Conservation (phyloP, 1,140 invertebrate genomes). For the Pseudachorutes palmiensis region DNA sequence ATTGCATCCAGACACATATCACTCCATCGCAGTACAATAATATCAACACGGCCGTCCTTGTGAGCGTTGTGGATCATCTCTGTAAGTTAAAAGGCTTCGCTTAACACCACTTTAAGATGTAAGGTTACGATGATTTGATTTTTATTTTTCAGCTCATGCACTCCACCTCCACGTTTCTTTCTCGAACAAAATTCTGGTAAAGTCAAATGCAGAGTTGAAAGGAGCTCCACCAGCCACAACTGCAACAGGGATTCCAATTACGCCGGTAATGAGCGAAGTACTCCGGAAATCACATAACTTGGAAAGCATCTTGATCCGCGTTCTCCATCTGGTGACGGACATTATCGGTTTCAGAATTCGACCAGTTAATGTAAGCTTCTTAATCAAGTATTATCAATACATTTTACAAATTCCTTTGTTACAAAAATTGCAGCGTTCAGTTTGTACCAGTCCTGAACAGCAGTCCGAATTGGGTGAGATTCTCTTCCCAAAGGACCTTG, state of each 20-base stretch:
- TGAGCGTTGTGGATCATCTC: constrained; percentile 32
- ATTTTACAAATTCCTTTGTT: too few species aligned
- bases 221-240: not conserved
- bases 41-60: not conserved
- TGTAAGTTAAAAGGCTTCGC: constrained; percentile 16
- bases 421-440: too few species aligned
- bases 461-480: not conserved
- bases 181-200: constrained; percentile 32
- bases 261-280: constrained; percentile 15
- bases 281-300: constrained; percentile 26
- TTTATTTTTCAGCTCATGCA: constrained; percentile 24
- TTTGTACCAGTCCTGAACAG: not conserved
- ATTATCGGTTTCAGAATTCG: not conserved
- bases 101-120: not conserved
- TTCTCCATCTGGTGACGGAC: constrained; percentile 18
- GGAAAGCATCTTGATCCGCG: constrained; percentile 32
- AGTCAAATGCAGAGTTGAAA: constrained; percentile 24
- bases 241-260: not conserved
- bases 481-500: not conserved
- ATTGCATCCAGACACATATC: constrained; percentile 31
- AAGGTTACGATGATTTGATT: constrained; percentile 1
- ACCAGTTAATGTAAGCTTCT: too few species aligned
- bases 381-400: too few species aligned
- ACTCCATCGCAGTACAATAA: constrained; percentile 25
- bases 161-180: constrained; percentile 35